A percentile compares a stretch with the other conserved stretches of the same genome.
phyloP scores from a whole-genome alignment of 2,113 vertebrate genomes.

The Galemys pyrenaicus region DNA sequence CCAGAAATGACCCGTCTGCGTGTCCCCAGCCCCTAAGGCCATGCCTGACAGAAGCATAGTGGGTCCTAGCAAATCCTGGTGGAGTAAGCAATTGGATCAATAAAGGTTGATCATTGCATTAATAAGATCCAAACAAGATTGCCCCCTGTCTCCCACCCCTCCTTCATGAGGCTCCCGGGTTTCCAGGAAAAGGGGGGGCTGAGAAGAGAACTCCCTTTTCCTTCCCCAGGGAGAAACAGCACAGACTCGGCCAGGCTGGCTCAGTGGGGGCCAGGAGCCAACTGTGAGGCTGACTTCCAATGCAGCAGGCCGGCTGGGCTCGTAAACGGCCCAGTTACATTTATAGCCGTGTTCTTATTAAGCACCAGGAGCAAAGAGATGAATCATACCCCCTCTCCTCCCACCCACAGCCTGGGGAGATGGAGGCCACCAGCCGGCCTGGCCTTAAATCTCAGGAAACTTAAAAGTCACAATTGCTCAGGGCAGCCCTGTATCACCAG shows the following conservation, averaged over 20 bases:
- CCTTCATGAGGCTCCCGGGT: not conserved
- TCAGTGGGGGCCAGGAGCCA: not conserved
- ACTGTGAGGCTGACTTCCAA: not conserved
- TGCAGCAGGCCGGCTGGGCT: not conserved
- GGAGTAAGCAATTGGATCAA: not conserved
- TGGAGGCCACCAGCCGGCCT: conserved; percentile 23
- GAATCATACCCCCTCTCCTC: conserved; percentile 60
- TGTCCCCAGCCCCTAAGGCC: not conserved
- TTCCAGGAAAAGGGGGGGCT: accelerated
- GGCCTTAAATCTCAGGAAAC: conserved; percentile 68
- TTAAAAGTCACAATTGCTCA: conserved; percentile 39
- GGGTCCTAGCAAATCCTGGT: not conserved
- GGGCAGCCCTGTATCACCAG: conserved; percentile 23
- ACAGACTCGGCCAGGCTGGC: not conserved
- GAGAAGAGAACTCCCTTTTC: not conserved
- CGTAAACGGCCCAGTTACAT: conserved; percentile 62
- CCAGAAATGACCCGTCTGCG: accelerated
- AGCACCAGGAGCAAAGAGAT: conserved; percentile 63
- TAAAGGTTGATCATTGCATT: not conserved
- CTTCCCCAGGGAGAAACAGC: not conserved
- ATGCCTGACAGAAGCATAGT: accelerated
- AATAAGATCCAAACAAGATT: not conserved
- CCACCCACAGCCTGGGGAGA: conserved; percentile 59
- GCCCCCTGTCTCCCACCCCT: not conserved
- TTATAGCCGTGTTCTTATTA: conserved; percentile 71